Evolutionary conservation across 2,797 vertebrate species (phyloP).

Genomic region (Channallabes apus): DNA sequence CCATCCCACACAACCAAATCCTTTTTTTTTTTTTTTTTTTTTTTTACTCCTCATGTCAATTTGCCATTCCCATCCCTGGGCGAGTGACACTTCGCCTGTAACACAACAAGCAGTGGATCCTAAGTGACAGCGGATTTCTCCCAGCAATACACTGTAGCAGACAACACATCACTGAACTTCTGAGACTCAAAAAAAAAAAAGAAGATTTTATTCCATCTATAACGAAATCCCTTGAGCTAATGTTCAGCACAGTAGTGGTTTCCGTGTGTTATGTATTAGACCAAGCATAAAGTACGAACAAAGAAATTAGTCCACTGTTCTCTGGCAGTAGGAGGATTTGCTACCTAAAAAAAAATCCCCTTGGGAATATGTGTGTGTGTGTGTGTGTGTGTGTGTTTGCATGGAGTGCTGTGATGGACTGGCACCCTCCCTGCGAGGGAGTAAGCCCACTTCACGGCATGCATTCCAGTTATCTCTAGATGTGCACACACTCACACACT

Average conservation of each 20-base stretch:
- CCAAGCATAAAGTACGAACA: background rate
- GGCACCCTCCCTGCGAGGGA: background rate
- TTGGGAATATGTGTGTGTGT: background rate
- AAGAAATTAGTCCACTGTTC: background rate
- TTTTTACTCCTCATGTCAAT: conserved; percentile 59
- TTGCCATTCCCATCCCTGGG: conserved; percentile 55
- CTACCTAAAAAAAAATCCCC: background rate
- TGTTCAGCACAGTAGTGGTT: background rate
- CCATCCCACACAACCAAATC: conserved; percentile 46
- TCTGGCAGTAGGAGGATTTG: background rate
- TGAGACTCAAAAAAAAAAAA: background rate
- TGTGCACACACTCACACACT: too few relatives aligned
- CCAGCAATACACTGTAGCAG: conserved; percentile 27
- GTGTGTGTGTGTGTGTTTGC: background rate
- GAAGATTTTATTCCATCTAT: conserved; percentile 2
- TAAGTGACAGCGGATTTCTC: conserved; percentile 48
- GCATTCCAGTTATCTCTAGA: background rate
- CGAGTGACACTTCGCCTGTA: conserved; percentile 51
- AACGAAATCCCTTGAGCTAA: background rate
- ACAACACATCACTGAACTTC: conserved; percentile 24
- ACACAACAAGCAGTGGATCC: conserved; percentile 37
- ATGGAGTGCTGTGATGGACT: background rate
- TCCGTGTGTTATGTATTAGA: background rate
- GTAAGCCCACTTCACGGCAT: background rate
- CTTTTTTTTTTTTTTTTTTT: conserved; percentile 32